Evolutionary conservation across 2,888 invertebrate genomes (phyloP).

Genomic region (Erpobdella octoculata): DNA sequence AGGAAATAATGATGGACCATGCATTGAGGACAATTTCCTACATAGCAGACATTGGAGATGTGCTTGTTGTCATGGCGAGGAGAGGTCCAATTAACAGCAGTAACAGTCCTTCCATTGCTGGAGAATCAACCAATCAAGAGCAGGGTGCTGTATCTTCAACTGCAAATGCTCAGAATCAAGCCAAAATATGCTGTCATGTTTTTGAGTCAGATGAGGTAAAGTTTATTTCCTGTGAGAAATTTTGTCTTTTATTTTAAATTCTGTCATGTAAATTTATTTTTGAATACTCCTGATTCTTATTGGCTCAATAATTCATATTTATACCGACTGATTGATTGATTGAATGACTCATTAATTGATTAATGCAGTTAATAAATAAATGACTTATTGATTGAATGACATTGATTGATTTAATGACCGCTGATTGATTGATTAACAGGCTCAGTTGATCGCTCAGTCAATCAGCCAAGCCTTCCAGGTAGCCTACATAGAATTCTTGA

Average conservation of each 20-base stretch:
- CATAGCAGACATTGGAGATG: slow-evolving; percentile 96
- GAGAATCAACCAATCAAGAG: not conserved
- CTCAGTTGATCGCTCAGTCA: slow-evolving; percentile 97
- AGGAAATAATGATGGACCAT: slow-evolving; percentile 99
- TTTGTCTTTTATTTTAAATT: no score
- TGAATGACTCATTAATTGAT: no score
- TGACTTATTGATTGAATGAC: no score
- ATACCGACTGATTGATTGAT: no score
- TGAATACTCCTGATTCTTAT: no score
- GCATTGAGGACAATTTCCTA: slow-evolving; percentile 95
- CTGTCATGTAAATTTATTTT: no score
- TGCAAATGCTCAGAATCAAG: slow-evolving; percentile 44
- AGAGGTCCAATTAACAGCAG: slow-evolving; percentile 63
- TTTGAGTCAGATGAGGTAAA: slow-evolving; percentile 95
- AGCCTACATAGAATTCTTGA: slow-evolving; percentile 98
- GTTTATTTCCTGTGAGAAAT: no score
- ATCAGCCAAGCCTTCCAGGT: slow-evolving; percentile 98
- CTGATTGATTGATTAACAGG: no score
- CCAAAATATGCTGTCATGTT: slow-evolving; percentile 97
- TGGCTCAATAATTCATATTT: no score
- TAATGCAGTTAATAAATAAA: no score
- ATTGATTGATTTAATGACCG: no score
- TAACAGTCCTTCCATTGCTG: slow-evolving; percentile 40
- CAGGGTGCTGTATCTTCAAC: slow-evolving; percentile 27
- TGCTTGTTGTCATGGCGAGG: slow-evolving; percentile 95